Conservation (phyloP, 2,797 vertebrate genomes). For the Pseudochirops cupreus region DNA sequence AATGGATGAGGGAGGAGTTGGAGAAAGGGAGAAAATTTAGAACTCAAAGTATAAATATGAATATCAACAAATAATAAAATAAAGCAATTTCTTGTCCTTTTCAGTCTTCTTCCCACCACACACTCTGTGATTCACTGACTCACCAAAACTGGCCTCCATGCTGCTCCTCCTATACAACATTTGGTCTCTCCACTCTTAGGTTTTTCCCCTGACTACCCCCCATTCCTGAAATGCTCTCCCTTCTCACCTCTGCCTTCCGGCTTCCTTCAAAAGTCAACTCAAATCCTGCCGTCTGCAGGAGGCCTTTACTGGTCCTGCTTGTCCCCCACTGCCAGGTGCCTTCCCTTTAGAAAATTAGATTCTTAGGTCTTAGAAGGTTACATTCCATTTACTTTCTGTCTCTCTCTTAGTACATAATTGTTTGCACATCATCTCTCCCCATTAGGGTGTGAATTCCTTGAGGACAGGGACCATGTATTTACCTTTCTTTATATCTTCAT, state of each 20-base stretch:
- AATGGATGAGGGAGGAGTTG: background rate
- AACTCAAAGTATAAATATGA: background rate
- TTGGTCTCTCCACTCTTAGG: background rate
- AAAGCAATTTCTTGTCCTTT: background rate
- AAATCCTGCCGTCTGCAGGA: background rate
- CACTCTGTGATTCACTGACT: background rate
- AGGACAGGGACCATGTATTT: background rate
- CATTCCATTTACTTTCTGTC: background rate
- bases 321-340: background rate
- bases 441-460: background rate
- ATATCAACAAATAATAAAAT: background rate
- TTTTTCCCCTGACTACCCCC: background rate
- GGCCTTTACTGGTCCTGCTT: background rate
- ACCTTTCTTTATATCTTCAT: background rate
- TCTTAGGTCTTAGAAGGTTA: background rate
- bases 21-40: background rate
- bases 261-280: background rate
- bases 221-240: background rate
- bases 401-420: background rate
- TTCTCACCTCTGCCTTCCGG: background rate
- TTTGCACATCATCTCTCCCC: background rate
- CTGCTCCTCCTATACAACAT: background rate
- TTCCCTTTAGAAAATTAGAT: background rate
- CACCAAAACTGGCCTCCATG: background rate
- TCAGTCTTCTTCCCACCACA: background rate